These are phyloP conservation scores for Bovichtus diacanthus DNA, from an alignment of 2,797 vertebrate genomes.

Conservation along the genomic window DNA sequence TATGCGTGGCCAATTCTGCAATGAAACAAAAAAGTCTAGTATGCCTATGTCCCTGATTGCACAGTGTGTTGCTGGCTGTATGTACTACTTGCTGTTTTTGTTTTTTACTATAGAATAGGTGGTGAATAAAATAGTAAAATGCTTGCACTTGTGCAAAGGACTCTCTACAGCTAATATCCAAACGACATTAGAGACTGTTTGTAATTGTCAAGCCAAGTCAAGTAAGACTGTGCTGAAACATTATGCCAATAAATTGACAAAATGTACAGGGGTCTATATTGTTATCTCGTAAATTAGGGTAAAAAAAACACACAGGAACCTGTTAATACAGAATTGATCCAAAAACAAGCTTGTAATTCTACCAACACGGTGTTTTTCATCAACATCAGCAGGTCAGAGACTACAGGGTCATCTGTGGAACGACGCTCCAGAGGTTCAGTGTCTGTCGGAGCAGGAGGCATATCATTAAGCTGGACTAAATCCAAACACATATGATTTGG, in stretches of 20 bases:
- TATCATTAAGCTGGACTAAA: constrained; percentile 44
- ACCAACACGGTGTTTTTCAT: not conserved
- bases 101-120: not conserved
- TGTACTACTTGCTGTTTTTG: not conserved
- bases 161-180: not conserved
- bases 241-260: not conserved
- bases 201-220: not conserved
- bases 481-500: constrained; percentile 48
- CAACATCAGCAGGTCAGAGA: constrained; percentile 9
- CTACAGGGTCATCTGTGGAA: not conserved
- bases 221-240: not conserved
- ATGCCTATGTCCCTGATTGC: not conserved
- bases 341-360: not conserved
- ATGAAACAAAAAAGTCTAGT: not conserved
- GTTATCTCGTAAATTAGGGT: not conserved
- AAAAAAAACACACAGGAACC: not conserved
- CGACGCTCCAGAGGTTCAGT: not conserved
- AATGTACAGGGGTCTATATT: not conserved
- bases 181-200: not conserved
- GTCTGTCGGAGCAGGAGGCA: constrained; percentile 3
- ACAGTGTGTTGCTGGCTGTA: not conserved
- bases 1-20: rapidly evolving
- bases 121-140: not conserved
- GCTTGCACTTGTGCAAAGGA: not conserved
- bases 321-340: not conserved